Conservation (phyloP, 2,113 vertebrate genomes). For the Glaucomys volans region DNA sequence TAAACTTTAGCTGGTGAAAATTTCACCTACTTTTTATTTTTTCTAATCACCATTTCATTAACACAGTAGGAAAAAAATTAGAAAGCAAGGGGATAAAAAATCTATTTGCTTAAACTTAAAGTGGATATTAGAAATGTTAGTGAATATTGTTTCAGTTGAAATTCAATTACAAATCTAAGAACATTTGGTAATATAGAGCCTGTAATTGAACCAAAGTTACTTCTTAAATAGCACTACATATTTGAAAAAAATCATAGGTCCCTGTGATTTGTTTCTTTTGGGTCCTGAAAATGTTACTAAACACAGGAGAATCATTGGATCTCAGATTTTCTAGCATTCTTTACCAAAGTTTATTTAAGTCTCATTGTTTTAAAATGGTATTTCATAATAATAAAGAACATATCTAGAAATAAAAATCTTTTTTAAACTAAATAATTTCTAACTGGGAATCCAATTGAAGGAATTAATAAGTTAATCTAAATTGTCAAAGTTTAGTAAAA, state of each 20-base stretch:
- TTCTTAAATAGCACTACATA: background rate
- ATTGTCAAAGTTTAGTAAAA: background rate
- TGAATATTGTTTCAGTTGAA: background rate
- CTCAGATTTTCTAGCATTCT: background rate
- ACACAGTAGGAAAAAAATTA: background rate
- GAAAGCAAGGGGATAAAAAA: background rate
- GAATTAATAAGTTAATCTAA: constrained; percentile 52
- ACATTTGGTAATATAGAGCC: background rate
- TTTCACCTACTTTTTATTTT: constrained; percentile 38
- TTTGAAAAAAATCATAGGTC: background rate
- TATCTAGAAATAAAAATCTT: background rate
- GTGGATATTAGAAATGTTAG: background rate
- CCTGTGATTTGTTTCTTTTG: background rate
- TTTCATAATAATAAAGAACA: background rate
- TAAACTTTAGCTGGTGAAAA: constrained; percentile 31
- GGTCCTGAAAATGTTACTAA: constrained; percentile 32
- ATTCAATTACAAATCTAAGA: constrained; percentile 36
- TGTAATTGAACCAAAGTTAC: background rate
- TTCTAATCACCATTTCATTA: background rate
- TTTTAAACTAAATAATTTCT: constrained; percentile 43
- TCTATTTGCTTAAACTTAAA: background rate
- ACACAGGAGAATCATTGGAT: background rate
- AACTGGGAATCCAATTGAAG: background rate
- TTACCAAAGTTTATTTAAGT: background rate
- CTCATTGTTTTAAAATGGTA: constrained; percentile 9